Conservation (phyloP, 2,888 invertebrate genomes). For the Temnothorax unifasciatus region DNA sequence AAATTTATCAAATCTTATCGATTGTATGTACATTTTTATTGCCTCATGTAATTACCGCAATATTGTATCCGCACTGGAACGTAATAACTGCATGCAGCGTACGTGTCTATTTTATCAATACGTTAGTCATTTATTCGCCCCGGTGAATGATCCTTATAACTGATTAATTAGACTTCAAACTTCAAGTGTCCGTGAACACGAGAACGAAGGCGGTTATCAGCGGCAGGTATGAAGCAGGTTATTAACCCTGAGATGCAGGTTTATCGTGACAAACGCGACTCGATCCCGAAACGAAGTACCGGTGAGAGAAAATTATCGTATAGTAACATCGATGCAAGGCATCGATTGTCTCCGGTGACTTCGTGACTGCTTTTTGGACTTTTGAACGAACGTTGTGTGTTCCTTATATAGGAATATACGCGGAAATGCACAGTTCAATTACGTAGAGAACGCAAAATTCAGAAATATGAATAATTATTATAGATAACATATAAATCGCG, state of each 20-base stretch:
- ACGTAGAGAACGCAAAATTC: not conserved
- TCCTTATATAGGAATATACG: not conserved
- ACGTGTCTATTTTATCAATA: not conserved
- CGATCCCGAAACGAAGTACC: no score
- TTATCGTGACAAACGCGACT: not conserved
- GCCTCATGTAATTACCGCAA: not conserved
- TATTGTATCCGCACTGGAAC: not conserved
- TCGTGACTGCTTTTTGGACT: no score
- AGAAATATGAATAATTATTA: no score
- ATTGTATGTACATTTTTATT: no score
- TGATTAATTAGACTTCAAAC: conserved; percentile 19
- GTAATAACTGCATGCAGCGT: not conserved
- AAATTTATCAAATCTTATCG: no score
- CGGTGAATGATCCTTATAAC: not conserved
- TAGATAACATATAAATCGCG: not conserved
- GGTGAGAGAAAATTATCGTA: no score
- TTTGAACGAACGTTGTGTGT: no score
- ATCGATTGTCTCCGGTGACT: no score
- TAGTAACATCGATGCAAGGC: no score
- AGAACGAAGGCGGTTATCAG: conserved; percentile 62
- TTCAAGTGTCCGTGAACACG: conserved; percentile 41
- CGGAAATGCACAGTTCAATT: not conserved
- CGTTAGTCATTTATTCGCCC: not conserved
- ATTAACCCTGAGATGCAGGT: conserved; percentile 63
- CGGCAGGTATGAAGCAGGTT: conserved; percentile 65